Conservation (phyloP, 2,888 invertebrate species). For the Nomada lathburiana region DNA sequence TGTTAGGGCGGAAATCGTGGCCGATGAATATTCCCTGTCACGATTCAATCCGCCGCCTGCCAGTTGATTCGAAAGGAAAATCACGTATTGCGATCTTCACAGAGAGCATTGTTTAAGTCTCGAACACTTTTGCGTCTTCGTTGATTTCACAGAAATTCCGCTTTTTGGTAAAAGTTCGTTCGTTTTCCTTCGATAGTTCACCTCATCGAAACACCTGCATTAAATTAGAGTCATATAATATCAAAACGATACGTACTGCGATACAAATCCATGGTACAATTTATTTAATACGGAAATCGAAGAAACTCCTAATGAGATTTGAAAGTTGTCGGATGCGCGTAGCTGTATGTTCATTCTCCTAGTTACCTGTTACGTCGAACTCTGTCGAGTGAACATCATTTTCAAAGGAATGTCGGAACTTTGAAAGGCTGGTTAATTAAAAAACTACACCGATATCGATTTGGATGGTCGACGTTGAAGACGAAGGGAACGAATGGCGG, state of each 20-base stretch:
- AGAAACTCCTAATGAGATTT: constrained; percentile 43
- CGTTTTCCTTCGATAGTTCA: not conserved
- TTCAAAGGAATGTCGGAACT: constrained; percentile 13
- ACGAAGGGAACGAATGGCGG: not conserved
- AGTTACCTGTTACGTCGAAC: not conserved
- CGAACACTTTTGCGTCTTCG: not conserved
- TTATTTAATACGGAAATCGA: constrained; percentile 41
- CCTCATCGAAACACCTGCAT: not conserved
- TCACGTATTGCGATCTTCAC: not conserved
- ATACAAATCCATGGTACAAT: constrained; percentile 2
- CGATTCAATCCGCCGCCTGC: constrained; percentile 35
- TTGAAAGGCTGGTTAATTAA: constrained; percentile 22
- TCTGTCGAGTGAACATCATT: constrained; percentile 15
- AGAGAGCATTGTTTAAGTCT: not conserved
- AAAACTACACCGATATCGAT: constrained; percentile 15
- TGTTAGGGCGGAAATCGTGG: constrained; percentile 45
- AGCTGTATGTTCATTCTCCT: not conserved
- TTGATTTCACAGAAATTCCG: not conserved
- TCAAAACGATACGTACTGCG: not conserved
- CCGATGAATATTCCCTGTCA: constrained; percentile 51
- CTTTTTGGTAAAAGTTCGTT: not conserved
- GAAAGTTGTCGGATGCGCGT: constrained; percentile 42
- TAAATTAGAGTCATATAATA: not conserved
- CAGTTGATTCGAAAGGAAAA: constrained; percentile 33
- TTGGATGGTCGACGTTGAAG: not conserved